Base-by-base conservation (phyloP, 2,797 vertebrate species). In the Enteromius paludinosus region DNA sequence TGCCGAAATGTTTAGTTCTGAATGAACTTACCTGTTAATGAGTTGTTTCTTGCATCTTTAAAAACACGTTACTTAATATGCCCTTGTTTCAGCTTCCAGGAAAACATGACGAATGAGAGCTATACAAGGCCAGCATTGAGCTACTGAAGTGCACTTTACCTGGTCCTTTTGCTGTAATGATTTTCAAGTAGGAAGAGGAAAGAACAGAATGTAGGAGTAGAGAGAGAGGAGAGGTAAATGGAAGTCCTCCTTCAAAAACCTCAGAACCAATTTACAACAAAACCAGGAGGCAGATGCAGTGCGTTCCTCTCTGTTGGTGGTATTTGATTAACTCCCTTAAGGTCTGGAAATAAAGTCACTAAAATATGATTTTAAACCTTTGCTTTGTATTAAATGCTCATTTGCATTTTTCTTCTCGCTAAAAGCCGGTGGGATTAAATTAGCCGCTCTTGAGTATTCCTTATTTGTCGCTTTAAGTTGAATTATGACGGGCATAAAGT, bases 351-450 rank as follows among this genome's bases (percentile, higher is more conserved):
- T 74, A 56, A 56, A 49, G 77, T 59, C 70, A 43, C n/a, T 33
- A 38, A 79, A 66, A 59, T 78, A 54, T 82, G 65, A 33, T 76
- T 75, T 83, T 62, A 82, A 68, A 79, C 30, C 73, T 14, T 7
- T 41, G 52, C 74, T 41, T 79, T 84, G 20, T 78, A 64, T 45
- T 79, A 66, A 74, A 65, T 12, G 54, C 52, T 73, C 62, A 85
- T 83, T 85, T 70, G 49, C 65, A 79, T 52, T 25, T 61, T 43
- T 35, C 52, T 56, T 66, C 61, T 61, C 33, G 23, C 33, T 59
- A 56, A 69, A 82, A 85, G 68, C 66, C 59, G n/a, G 56, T 61
- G 52, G 70, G 65, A 80, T 80, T 75, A 56, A 86, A 82, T 85
- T 82, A 78, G 20, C 45, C 14, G 45, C 65, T 54, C 64, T 76